Evolutionary conservation across 2,797 vertebrate genomes (phyloP).

Genomic region (Lemur catta): DNA sequence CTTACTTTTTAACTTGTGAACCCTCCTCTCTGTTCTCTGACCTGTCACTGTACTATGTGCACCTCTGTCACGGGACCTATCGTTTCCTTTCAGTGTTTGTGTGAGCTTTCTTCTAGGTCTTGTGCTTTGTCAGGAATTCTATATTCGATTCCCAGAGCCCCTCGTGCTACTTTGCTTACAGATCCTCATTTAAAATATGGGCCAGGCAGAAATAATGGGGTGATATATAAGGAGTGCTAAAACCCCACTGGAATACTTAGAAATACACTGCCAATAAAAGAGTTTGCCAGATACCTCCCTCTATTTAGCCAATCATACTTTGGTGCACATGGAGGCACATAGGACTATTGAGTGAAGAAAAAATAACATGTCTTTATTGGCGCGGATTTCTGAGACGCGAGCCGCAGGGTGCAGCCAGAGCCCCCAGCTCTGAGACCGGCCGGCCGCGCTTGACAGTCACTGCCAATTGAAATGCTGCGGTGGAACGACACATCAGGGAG

Average conservation of each 20-base stretch:
- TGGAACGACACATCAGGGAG: not conserved
- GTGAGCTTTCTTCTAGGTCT: not conserved
- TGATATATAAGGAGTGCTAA: not conserved
- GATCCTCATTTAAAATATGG: not conserved
- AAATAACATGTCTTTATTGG: too few relatives aligned
- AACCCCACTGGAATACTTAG: not conserved
- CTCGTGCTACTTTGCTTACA: not conserved
- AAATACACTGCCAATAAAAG: not conserved
- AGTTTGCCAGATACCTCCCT: not conserved
- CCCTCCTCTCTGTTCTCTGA: not conserved
- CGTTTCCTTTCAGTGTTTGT: not conserved
- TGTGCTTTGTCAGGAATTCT: not conserved
- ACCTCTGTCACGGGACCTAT: not conserved
- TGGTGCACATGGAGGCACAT: not conserved
- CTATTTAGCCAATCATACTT: not conserved
- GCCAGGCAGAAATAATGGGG: not conserved
- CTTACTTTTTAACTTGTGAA: not conserved
- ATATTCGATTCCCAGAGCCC: too few relatives aligned
- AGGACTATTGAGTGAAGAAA: not conserved
- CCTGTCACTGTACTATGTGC: not conserved
- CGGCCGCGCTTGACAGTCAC: not conserved
- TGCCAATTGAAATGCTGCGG: not conserved
- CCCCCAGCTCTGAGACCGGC: accelerated
- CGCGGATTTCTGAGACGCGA: not conserved
- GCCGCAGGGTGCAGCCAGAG: accelerated